Evolutionary conservation across 2,797 vertebrate species (phyloP).

Genomic region (Tokudaia muenninki): DNA sequence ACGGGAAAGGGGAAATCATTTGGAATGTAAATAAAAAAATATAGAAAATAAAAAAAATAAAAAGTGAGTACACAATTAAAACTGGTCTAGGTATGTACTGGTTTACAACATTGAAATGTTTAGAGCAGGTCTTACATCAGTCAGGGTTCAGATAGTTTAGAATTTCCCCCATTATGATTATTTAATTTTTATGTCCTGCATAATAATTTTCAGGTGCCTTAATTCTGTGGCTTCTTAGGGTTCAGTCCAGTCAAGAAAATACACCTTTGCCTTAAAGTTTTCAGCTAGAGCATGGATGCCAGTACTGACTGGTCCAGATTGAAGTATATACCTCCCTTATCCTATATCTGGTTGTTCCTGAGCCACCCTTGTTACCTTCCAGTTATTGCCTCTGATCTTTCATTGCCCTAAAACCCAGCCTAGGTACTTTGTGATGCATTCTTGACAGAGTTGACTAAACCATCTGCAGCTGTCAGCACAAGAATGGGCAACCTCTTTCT

Average conservation of each 20-base stretch:
- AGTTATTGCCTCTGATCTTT: neutral
- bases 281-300: neutral
- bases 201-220: neutral
- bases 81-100: neutral
- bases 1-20: no score
- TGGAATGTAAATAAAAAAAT: no score
- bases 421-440: neutral
- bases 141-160: neutral
- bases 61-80: slow-evolving; percentile 13
- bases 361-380: neutral
- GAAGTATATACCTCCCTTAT: neutral
- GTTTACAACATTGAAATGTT: neutral
- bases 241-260: neutral
- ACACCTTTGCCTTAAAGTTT: neutral
- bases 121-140: neutral
- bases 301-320: neutral
- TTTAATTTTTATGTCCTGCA: neutral
- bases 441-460: neutral
- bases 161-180: neutral
- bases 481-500: neutral
- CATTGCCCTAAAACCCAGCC: neutral
- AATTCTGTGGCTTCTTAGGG: neutral
- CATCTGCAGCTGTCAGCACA: neutral
- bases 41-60: neutral
- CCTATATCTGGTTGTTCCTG: neutral